Evolutionary conservation across 2,888 invertebrate species (phyloP).

Genomic region (Pammene aurita): DNA sequence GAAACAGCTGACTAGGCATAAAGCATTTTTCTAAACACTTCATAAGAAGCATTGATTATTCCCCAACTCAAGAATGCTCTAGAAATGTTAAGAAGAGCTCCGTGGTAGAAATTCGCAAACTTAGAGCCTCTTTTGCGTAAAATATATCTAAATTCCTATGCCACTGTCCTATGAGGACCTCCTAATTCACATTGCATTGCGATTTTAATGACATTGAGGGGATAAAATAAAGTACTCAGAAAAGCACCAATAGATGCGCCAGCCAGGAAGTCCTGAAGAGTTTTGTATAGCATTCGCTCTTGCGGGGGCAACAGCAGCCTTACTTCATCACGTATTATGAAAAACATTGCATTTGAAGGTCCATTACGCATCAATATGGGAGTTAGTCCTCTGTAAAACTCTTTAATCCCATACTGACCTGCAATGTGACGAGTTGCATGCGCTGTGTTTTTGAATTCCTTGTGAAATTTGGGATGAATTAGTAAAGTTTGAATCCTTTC

Average conservation of each 20-base stretch:
- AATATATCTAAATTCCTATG: conserved; percentile 86
- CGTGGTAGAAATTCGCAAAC: conserved; percentile 92
- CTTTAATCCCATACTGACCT: conserved; percentile 89
- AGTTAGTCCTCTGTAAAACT: conserved; percentile 95
- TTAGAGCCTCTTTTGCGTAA: conserved; percentile 91
- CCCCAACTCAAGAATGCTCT: conserved; percentile 99
- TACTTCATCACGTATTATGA: conserved; percentile 93
- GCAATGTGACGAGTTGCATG: conserved; percentile 89
- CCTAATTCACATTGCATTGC: conserved; percentile 96
- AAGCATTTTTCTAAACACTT: conserved; percentile 86
- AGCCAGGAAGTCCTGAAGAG: conserved; percentile 87
- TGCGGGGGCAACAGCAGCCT: conserved; percentile 82
- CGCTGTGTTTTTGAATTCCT: conserved; percentile 92
- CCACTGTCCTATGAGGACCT: conserved; percentile 87
- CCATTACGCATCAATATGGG: conserved; percentile 96
- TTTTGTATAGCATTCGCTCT: conserved; percentile 78
- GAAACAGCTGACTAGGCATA: conserved; percentile 64
- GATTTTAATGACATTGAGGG: conserved; percentile 97
- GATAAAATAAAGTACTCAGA: conserved; percentile 97
- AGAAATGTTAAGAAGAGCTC: conserved; percentile 96
- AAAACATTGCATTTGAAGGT: conserved; percentile 96
- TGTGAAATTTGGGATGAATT: conserved; percentile 92
- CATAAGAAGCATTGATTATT: conserved; percentile 98
- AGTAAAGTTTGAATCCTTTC: conserved; percentile 97
- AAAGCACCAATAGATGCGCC: conserved; percentile 97